phyloP scores from a whole-genome alignment of 2,888 invertebrate genomes.

The Strigamia maritima region DNA sequence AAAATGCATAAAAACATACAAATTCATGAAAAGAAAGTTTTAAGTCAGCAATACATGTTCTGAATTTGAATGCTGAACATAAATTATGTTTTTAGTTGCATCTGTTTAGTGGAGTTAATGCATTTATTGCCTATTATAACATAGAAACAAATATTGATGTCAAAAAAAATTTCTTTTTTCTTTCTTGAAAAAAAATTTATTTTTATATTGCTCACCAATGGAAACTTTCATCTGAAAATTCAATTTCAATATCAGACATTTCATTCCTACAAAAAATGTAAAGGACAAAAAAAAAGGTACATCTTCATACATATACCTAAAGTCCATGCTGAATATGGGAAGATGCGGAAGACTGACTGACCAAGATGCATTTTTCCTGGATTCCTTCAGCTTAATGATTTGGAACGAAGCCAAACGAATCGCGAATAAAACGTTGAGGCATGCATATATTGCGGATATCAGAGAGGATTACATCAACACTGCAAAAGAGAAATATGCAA shows the following conservation, averaged over 20 bases:
- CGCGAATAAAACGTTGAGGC: conserved; percentile 2
- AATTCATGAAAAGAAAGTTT: no score
- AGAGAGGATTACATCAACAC: background rate
- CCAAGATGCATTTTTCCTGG: background rate
- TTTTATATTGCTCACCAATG: no score
- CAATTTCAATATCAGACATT: background rate
- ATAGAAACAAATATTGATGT: no score
- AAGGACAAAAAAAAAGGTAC: background rate
- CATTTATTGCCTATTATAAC: no score
- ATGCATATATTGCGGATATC: background rate
- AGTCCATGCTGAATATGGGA: background rate
- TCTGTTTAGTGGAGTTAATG: no score
- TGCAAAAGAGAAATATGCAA: conserved; percentile 2
- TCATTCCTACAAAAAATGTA: background rate
- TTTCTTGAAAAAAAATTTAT: no score
- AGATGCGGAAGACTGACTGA: background rate
- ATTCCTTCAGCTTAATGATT: background rate
- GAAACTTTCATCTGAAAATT: no score
- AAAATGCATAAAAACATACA: no score
- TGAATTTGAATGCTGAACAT: no score
- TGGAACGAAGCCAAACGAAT: background rate
- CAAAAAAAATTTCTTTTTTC: no score
- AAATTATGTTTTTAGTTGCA: no score
- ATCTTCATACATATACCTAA: background rate
- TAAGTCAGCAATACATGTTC: no score